Percentiles rank a stretch among this genome's conserved stretches.
These are phyloP conservation scores for Sericinus montela DNA, from an alignment of 2,888 invertebrate species.

Conservation along the genomic window DNA sequence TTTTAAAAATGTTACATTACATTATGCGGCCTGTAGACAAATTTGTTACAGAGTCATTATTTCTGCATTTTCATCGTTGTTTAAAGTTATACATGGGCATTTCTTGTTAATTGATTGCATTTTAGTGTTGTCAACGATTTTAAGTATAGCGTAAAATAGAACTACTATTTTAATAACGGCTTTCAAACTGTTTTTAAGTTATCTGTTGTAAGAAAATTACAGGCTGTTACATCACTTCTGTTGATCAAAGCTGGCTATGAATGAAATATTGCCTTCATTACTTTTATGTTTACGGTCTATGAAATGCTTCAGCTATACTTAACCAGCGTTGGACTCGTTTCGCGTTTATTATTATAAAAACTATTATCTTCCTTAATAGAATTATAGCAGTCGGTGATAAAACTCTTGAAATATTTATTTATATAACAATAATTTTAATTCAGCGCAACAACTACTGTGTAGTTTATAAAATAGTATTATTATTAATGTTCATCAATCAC, in stretches of 20 bases:
- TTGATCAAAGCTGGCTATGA: conserved; percentile 17
- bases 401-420: neutral
- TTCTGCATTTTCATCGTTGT: conserved; percentile 21
- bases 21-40: conserved; percentile 30
- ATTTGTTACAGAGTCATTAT: conserved; percentile 28
- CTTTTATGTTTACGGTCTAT: conserved; percentile 16
- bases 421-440: no score
- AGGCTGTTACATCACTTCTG: conserved; percentile 3
- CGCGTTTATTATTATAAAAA: conserved; percentile 12
- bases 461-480: neutral
- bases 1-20: conserved; percentile 22
- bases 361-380: conserved; percentile 16
- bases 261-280: conserved; percentile 9
- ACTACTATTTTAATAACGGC: conserved; percentile 20
- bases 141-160: conserved; percentile 24
- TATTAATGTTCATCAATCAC: conserved; percentile 21
- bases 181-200: conserved; percentile 27
- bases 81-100: conserved; percentile 21
- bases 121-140: conserved; percentile 31
- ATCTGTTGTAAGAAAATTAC: conserved; percentile 22
- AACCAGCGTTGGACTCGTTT: conserved; percentile 3
- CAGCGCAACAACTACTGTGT: no score
- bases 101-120: conserved; percentile 32
- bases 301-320: conserved; percentile 12
- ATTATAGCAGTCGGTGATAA: conserved; percentile 4